These are phyloP conservation scores for Cheumatopsyche charites DNA, from an alignment of 1,140 invertebrate species.

Conservation along the genomic window DNA sequence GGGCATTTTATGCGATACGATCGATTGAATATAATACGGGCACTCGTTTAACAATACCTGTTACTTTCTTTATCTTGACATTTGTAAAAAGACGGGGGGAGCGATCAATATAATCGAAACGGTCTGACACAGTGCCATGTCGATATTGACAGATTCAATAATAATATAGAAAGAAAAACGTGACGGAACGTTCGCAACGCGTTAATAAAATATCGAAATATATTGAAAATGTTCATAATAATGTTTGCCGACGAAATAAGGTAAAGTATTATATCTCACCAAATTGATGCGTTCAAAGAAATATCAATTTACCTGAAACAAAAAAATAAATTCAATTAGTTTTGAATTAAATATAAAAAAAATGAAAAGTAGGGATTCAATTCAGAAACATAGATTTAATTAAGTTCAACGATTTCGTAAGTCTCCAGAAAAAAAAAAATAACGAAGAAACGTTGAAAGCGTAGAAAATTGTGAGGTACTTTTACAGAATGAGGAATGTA, in stretches of 20 bases:
- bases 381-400: too few relatives aligned
- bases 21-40: background rate
- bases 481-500: conserved; percentile 34
- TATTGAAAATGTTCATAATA: background rate
- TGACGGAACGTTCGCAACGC: background rate
- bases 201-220: conserved; percentile 2
- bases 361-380: too few relatives aligned
- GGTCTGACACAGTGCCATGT: conserved; percentile 1
- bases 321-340: too few relatives aligned
- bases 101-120: conserved; percentile 17
- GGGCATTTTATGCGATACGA: background rate
- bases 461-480: conserved; percentile 24
- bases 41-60: background rate
- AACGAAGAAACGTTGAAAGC: conserved; percentile 18
- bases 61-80: conserved; percentile 7
- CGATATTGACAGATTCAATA: conserved; percentile 15
- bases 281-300: too few relatives aligned
- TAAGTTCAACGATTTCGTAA: too few relatives aligned
- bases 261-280: too few relatives aligned
- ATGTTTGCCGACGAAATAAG: background rate
- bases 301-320: too few relatives aligned
- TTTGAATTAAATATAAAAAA: too few relatives aligned
- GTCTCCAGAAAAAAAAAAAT: too few relatives aligned
- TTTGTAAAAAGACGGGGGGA: background rate
- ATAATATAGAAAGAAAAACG: background rate